Evolutionary conservation across 2,888 invertebrate species (phyloP).

Genomic region (Gonocerus acuteangulatus): DNA sequence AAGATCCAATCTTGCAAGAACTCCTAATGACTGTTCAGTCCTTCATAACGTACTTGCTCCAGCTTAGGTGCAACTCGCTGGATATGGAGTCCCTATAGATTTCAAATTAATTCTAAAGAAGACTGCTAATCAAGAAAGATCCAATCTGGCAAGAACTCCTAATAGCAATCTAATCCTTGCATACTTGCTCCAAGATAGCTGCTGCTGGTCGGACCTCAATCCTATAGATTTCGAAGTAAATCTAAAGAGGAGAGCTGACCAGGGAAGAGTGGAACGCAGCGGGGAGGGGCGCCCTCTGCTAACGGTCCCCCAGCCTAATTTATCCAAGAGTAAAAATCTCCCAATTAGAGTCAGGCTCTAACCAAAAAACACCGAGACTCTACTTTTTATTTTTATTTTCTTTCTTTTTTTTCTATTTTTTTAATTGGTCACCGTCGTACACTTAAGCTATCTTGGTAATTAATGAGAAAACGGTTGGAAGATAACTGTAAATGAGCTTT

Average conservation of each 20-base stretch:
- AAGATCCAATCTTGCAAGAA: too few species aligned
- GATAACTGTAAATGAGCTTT: slow-evolving; percentile 16
- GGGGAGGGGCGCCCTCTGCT: background rate
- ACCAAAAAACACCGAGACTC: slow-evolving; percentile 10
- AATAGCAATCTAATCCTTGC: background rate
- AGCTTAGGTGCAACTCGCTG: too few species aligned
- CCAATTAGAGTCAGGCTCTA: slow-evolving; percentile 10
- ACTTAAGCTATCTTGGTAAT: slow-evolving; percentile 25
- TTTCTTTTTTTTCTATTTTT: slow-evolving; percentile 1
- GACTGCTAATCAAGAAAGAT: background rate
- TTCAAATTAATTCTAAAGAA: too few species aligned
- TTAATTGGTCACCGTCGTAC: slow-evolving; percentile 18
- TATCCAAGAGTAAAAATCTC: slow-evolving; percentile 21
- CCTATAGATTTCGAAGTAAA: too few species aligned
- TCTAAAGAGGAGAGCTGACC: too few species aligned
- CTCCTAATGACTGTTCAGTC: too few species aligned
- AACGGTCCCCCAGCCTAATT: slow-evolving; percentile 20
- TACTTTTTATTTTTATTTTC: background rate
- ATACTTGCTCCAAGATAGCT: too few species aligned
- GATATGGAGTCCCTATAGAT: too few species aligned
- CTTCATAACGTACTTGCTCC: too few species aligned
- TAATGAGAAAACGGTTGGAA: slow-evolving; percentile 19
- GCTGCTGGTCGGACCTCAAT: too few species aligned
- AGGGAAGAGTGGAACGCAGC: too few species aligned
- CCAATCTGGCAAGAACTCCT: background rate